These are phyloP conservation scores for Tupaia tana DNA, from an alignment of 2,113 vertebrate genomes.

Conservation along the genomic window DNA sequence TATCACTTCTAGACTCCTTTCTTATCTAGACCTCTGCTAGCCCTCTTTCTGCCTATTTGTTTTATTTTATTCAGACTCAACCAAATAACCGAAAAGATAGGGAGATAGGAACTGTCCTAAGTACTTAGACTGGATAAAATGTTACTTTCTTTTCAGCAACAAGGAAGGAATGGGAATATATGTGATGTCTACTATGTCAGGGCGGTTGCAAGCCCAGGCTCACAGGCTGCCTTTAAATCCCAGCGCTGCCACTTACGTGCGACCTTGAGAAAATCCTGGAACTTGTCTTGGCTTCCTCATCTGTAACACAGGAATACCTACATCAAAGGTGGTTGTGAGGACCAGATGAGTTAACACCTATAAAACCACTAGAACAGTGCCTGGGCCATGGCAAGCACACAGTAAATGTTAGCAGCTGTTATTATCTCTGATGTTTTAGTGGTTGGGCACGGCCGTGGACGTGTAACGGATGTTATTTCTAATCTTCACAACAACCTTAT, in stretches of 20 bases:
- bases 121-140: background rate
- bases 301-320: conserved; percentile 3
- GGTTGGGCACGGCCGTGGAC: background rate
- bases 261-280: conserved; percentile 23
- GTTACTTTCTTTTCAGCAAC: conserved; percentile 37
- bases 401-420: background rate
- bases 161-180: background rate
- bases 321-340: background rate
- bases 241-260: background rate
- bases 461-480: background rate
- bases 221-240: background rate
- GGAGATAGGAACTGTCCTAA: background rate
- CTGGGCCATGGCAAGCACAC: background rate
- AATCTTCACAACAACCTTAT: background rate
- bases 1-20: background rate
- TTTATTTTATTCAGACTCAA: conserved; percentile 16
- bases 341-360: conserved; percentile 24
- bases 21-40: background rate
- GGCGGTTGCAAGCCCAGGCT: background rate
- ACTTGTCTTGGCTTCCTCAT: conserved; percentile 5
- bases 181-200: background rate
- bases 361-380: background rate
- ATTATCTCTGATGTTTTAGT: background rate
- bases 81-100: background rate
- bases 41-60: background rate